These are phyloP conservation scores for Hippocampus abdominalis DNA, from an alignment of 2,113 vertebrate genomes.

Conservation along the genomic window DNA sequence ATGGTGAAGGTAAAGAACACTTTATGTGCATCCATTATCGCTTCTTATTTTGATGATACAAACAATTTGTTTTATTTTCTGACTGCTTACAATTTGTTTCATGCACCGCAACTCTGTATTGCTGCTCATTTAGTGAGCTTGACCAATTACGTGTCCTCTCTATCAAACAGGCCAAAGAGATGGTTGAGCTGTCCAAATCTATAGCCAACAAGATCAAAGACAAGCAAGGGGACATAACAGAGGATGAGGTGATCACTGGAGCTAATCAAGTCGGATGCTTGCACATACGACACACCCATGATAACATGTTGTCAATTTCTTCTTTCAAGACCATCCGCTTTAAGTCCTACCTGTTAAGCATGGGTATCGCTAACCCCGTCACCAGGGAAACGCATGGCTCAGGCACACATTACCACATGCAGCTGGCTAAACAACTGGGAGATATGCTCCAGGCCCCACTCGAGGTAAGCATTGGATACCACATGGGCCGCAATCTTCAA, in stretches of 20 bases:
- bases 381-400: slow-evolving; percentile 92
- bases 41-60: not conserved
- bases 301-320: not conserved
- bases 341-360: slow-evolving; percentile 95
- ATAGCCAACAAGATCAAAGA: slow-evolving; percentile 99
- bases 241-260: slow-evolving; percentile 85
- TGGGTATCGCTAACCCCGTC: slow-evolving; percentile 96
- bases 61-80: not conserved
- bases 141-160: slow-evolving; percentile 18
- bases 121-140: not conserved
- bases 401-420: slow-evolving; percentile 94
- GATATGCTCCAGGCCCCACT: slow-evolving; percentile 87
- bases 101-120: not conserved
- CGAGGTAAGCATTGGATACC: slow-evolving; percentile 72
- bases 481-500: not conserved
- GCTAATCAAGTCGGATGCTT: not conserved
- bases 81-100: not conserved
- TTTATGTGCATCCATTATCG: not conserved
- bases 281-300: not conserved
- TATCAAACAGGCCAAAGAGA: slow-evolving; percentile 91
- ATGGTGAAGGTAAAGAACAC: slow-evolving; percentile 89
- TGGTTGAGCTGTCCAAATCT: slow-evolving; percentile 95
- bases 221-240: slow-evolving; percentile 96
- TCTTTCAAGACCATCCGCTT: slow-evolving; percentile 86
- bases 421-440: slow-evolving; percentile 90